A percentile compares a stretch with the other conserved stretches of the same genome.
Conservation (phyloP, 2,888 invertebrate species). For the Meloe dianella region DNA sequence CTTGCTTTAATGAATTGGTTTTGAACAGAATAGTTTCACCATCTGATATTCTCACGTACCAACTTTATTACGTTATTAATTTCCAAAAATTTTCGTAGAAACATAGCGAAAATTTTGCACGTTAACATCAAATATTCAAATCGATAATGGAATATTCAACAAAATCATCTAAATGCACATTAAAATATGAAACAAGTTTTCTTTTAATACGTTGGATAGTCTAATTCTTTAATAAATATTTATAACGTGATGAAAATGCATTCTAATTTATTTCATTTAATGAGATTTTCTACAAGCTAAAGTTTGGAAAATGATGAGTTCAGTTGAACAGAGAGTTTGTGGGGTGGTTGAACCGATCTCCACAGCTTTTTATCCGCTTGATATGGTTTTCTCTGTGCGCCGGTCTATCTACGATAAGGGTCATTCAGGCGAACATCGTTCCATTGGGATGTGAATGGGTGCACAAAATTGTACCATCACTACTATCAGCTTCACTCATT, state of each 20-base stretch:
- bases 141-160: no score
- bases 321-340: background rate
- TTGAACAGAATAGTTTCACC: conserved; percentile 4
- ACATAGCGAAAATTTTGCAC: background rate
- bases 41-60: conserved; percentile 1
- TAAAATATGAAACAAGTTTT: no score
- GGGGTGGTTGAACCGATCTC: background rate
- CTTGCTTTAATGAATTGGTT: conserved; percentile 5
- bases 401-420: conserved; percentile 50
- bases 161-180: no score
- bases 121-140: no score
- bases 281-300: background rate
- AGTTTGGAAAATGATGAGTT: background rate
- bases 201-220: no score
- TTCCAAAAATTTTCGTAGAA: background rate
- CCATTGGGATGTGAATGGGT: conserved; percentile 22
- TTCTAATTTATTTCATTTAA: background rate
- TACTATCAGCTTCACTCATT: background rate
- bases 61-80: conserved; percentile 1
- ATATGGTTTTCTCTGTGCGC: conserved; percentile 52
- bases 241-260: background rate
- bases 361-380: conserved; percentile 53
- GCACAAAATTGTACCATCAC: background rate
- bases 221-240: no score
- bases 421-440: conserved; percentile 49